These are phyloP conservation scores for Pipistrellus nathusii DNA, from an alignment of 2,797 vertebrate genomes.

Conservation along the genomic window DNA sequence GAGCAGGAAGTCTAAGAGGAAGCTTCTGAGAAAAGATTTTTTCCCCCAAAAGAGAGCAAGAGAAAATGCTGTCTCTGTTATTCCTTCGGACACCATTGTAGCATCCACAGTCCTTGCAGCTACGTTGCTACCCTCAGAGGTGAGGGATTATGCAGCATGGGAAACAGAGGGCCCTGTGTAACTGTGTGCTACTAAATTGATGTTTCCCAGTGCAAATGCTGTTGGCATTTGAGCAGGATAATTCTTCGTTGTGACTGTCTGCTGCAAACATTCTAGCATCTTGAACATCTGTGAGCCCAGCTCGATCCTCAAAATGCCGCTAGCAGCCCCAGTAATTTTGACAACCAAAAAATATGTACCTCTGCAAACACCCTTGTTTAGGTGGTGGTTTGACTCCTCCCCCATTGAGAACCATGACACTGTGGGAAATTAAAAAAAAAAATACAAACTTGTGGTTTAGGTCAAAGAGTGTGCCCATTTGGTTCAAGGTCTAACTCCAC, in stretches of 20 bases:
- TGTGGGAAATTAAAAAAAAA: not conserved
- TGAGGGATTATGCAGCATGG: rapidly evolving
- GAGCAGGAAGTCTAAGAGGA: not conserved
- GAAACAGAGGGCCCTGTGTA: not conserved
- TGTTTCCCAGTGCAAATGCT: not conserved
- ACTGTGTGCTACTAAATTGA: not conserved
- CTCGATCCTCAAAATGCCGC: not conserved
- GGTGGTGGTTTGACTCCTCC: no score
- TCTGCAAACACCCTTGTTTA: not conserved
- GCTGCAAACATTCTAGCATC: not conserved
- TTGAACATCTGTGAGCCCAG: not conserved
- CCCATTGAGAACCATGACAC: not conserved
- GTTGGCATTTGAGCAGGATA: not conserved
- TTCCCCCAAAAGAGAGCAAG: not conserved
- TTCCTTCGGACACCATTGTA: no score
- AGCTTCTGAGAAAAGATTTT: not conserved
- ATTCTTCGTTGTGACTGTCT: rapidly evolving
- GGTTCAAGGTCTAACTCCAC: not conserved
- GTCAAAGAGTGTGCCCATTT: not conserved
- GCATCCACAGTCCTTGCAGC: no score
- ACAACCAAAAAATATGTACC: not conserved
- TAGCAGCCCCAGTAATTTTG: not conserved
- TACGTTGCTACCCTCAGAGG: not conserved
- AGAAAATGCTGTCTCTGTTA: not conserved
- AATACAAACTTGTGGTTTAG: not conserved